A percentile compares a stretch with the other conserved stretches of the same genome.
Conservation (phyloP, 2,888 invertebrate genomes). For the Caenorhabditis sp. region DNA sequence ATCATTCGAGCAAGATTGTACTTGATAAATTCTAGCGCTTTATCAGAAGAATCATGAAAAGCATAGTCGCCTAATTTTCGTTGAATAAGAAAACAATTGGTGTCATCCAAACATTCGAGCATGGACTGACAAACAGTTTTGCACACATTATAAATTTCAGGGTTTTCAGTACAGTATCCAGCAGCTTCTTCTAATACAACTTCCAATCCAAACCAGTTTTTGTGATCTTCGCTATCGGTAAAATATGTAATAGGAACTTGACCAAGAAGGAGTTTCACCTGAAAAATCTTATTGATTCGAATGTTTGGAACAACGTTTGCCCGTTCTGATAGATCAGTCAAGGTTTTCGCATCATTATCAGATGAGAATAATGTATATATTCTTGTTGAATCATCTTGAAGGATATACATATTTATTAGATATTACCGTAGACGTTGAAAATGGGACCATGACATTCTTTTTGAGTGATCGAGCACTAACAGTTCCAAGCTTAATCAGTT, state of each 20-base stretch:
- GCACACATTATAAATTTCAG: conserved; percentile 82
- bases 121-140: background rate
- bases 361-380: no score
- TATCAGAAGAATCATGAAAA: conserved; percentile 1
- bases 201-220: conserved; percentile 22
- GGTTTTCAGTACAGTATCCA: conserved; percentile 89
- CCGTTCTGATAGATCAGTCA: no score
- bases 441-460: conserved; percentile 26
- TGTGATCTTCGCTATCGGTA: conserved; percentile 1
- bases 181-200: conserved; percentile 85
- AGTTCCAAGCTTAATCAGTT: conserved; percentile 20
- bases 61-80: conserved; percentile 21
- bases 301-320: background rate
- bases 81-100: conserved; percentile 31
- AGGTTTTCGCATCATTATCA: no score
- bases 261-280: conserved; percentile 26
- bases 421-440: conserved; percentile 14
- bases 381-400: no score
- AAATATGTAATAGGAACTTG: conserved; percentile 2
- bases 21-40: conserved; percentile 19
- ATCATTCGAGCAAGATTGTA: conserved; percentile 32
- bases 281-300: background rate
- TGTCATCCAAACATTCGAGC: conserved; percentile 1
- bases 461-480: conserved; percentile 16
- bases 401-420: no score